Percentiles rank a stretch among this genome's conserved stretches.
These are phyloP conservation scores for Apotomis betuletana DNA, from an alignment of 2,888 invertebrate genomes.

Conservation along the genomic window DNA sequence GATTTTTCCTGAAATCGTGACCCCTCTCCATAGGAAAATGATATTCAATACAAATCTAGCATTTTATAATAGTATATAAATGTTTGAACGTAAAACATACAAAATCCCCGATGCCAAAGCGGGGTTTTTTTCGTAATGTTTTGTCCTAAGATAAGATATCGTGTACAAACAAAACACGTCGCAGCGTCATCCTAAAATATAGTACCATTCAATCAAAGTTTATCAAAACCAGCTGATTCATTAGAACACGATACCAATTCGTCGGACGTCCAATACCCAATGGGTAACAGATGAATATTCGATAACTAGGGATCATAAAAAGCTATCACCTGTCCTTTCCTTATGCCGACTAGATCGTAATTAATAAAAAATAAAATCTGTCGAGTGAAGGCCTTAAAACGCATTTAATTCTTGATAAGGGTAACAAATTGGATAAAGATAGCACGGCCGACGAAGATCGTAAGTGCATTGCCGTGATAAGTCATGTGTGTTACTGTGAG, in stretches of 20 bases:
- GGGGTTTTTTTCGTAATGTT: no score
- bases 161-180: slow-evolving; percentile 15
- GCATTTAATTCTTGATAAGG: slow-evolving; percentile 83
- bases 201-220: slow-evolving; percentile 41
- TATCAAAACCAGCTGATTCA: slow-evolving; percentile 50
- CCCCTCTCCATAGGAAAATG: no score
- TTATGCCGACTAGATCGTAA: slow-evolving; percentile 66
- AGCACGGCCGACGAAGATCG: slow-evolving; percentile 78
- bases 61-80: no score
- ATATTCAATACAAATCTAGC: no score
- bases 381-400: slow-evolving; percentile 75
- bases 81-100: no score
- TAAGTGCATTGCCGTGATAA: slow-evolving; percentile 82
- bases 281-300: slow-evolving; percentile 70
- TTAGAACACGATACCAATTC: slow-evolving; percentile 50
- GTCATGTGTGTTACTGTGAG: slow-evolving; percentile 62
- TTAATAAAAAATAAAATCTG: slow-evolving; percentile 78
- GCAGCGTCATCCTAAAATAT: slow-evolving; percentile 20
- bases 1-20: no score
- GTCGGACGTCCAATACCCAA: slow-evolving; percentile 58
- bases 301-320: slow-evolving; percentile 76
- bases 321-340: slow-evolving; percentile 73
- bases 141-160: no score
- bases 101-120: no score
- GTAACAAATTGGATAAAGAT: slow-evolving; percentile 84